These are phyloP conservation scores for Notocelia uddmanniana DNA, from an alignment of 2,888 invertebrate species.

Conservation along the genomic window DNA sequence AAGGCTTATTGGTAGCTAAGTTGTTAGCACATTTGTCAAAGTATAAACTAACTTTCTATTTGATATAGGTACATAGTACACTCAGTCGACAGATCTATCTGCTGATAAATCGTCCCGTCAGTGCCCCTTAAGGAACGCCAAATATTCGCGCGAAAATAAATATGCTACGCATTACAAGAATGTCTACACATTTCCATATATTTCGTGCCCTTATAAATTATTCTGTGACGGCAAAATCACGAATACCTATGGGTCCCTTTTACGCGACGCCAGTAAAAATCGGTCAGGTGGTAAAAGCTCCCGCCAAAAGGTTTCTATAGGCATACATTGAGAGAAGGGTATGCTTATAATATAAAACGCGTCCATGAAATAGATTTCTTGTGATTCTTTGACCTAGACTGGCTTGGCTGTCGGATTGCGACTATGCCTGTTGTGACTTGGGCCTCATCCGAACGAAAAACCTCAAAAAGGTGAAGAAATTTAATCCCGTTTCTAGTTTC, in stretches of 20 bases:
- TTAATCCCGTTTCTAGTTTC: too few species aligned
- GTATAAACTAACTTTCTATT: not conserved
- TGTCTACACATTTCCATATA: conserved; percentile 35
- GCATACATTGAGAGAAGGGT: conserved; percentile 8
- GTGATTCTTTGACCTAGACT: conserved; percentile 15
- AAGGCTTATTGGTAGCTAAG: too few species aligned
- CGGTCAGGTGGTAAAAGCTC: conserved; percentile 42
- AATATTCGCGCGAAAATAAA: conserved; percentile 11
- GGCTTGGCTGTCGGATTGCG: too few species aligned
- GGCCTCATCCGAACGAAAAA: too few species aligned
- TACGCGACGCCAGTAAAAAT: conserved; percentile 33
- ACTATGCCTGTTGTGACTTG: too few species aligned
- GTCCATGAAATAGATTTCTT: conserved; percentile 21
- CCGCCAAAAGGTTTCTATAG: conserved; percentile 34
- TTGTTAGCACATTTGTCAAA: too few species aligned
- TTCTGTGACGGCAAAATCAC: conserved; percentile 42
- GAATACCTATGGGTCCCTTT: conserved; percentile 35
- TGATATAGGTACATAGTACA: not conserved
- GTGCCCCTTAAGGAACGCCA: conserved; percentile 3
- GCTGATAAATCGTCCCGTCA: conserved; percentile 4
- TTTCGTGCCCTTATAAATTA: conserved; percentile 41
- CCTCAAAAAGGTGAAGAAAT: too few species aligned
- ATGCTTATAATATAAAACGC: conserved; percentile 15
- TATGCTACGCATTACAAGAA: conserved; percentile 30
- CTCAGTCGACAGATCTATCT: not conserved